Evolutionary conservation across 1,140 invertebrate species (phyloP), one percentile per base, ranked within the genome.

Genomic region (Solenopsis fugax): DNA sequence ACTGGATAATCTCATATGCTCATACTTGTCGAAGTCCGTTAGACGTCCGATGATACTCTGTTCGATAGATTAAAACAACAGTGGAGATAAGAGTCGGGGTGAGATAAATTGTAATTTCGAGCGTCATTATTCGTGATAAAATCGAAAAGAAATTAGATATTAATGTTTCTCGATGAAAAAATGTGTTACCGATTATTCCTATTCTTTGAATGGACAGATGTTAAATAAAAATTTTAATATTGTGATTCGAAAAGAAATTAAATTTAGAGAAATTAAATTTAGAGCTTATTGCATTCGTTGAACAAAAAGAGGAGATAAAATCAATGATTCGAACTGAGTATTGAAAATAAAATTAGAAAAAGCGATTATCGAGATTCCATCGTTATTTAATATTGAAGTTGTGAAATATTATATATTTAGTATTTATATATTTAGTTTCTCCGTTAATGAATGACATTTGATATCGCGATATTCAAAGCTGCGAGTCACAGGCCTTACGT

Each of bases 391-490:
- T 21, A 41, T 5, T 5, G 5, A 41, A 56, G 41, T 54, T 18
- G n/a, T 41, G 24, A 62, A 50, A 12, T 34, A 48, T n/a, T 60
- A 50, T 10, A 1, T 29, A 12, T 21, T 13, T 4, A 24, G 16
- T 29, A 29, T 29, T 29, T 29, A 29, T 29, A 29, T 29, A 29
- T 29, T 29, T 2, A 29, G 29, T 29, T 1, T 12, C 45, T 2
- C 60, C 41, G 6, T 71, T 71, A 80, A 2, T 34, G 12, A 52
- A 52, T 60, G 48, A 58, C n/a, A 48, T 24, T 60, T 34, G 18
- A 48, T 48, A 73, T 60, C n/a, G 41, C 41, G 18, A 75, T 84
- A 34, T 60, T 16, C 16, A n/a, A 56, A 82, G 50, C 10, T 58
- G 6, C 80, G 6, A 16, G 9, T 48, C 12, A 56, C 54, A 21